Evolutionary conservation across 2,797 vertebrate species (phyloP), one percentile per base, ranked within the genome.

Genomic region (Carcharodon carcharias): DNA sequence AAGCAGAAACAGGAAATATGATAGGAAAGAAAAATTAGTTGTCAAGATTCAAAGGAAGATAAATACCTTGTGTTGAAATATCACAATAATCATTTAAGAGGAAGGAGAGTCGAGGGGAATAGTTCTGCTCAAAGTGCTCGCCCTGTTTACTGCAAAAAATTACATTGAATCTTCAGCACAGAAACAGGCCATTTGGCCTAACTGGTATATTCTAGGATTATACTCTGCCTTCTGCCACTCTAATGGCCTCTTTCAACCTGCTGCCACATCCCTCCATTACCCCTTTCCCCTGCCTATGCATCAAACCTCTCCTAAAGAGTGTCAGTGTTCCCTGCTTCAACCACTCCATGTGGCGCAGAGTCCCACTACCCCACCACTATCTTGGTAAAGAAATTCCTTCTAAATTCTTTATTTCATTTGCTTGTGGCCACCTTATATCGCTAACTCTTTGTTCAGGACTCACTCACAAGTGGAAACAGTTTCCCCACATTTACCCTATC

Each of bases 21-120:
- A 92, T 92, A 92, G 89, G 89, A 63, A n/a, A 92, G 89, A 92
- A 92, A 92, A 92, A 92, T 92, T 92, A 92, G 61, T 92, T 63
- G 61, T 92, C 89, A 92, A 92, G 89, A 92, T 92, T 92, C 89
- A 92, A 92, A 92, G 31, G 61, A n/a, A 92, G 89, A 92, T 92
- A 92, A 16, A 56, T 11, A 21, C 18, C 61, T 28, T 92, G 89
- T 92, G 89, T 92, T 92, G 89, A 92, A 92, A 92, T 92, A 92
- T 58, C 61, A 92, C 89, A 92, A 85, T 50, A 85, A 85, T 85
- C 82, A 85, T 21, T 50, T 23, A 50, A 26, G 40, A 85, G 21
- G 82, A 85, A 50, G 82, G 40, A 50, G 50, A 45, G 45, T 50
- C 45, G 2, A 50, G 21, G 40, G 82, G 21, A 77, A 35, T 35